Evolutionary conservation across 2,888 invertebrate genomes (phyloP), one percentile per base, ranked within the genome.

Genomic region (Epirrita christyi): DNA sequence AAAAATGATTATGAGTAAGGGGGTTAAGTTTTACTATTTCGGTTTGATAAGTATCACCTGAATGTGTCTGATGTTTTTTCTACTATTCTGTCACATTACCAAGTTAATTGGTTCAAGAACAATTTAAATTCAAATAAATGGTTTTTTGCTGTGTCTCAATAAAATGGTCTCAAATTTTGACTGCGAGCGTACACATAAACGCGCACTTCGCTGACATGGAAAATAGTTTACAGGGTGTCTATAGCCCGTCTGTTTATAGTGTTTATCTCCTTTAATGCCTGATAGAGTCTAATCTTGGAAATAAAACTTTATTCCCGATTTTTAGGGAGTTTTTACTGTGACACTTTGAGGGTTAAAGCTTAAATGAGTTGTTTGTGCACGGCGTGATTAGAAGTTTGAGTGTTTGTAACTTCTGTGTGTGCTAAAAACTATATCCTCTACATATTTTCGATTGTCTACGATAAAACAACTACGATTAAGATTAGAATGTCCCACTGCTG

Each of bases 171-270:
- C n/a, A n/a, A n/a, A n/a, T 21, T 21, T 21, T 21, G 21, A 3
- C 2, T 21, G 21, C 4, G 9, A 48, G 55, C 27, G 50, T 55
- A 50, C 47, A 79, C 80, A 83, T 86, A 86, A 87, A 84, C 78
- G 81, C 77, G 80, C 80, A 83, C 83, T 88, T 86, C 78, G 89
- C 88, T 88, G 89, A 89, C 88, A 87, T 83, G 85, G 87, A 86
- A 88, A 89, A 88, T 88, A 88, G 89, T 89, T 88, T 88, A 88
- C 83, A 85, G 80, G 83, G 81, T 67, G 79, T 83, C 81, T 83
- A 75, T 76, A 78, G 75, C 80, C 78, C 77, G 76, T 77, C 75
- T 53, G 53, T 50, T 54, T 54, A 55, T 59, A 75, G 76, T 84
- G 84, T 85, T 88, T 88, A 88, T 88, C 86, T 78, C 70, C 70